A percentile compares a stretch with the other conserved stretches of the same genome.
Evolutionary conservation across 2,113 vertebrate genomes (phyloP).

Genomic region (Pachycephala philippinensis): DNA sequence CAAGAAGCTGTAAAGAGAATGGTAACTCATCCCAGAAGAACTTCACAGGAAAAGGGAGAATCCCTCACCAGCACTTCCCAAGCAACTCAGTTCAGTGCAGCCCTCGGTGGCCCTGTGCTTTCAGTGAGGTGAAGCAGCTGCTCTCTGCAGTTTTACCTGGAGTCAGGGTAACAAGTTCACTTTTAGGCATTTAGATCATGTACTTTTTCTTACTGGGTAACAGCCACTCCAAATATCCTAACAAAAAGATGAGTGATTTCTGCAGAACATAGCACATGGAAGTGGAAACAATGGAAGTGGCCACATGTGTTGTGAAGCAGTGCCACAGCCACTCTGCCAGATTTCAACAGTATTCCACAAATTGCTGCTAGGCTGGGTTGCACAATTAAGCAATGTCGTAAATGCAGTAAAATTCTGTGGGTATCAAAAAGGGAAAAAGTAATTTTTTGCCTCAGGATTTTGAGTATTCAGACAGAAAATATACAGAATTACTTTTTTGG

Average conservation of each 20-base stretch:
- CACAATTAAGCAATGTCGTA: neutral
- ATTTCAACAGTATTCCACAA: neutral
- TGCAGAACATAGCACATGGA: rapidly evolving
- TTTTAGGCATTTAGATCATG: neutral
- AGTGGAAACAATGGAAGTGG: neutral
- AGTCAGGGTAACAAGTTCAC: neutral
- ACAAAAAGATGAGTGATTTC: neutral
- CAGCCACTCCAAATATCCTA: neutral
- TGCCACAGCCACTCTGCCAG: neutral
- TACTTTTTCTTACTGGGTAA: neutral
- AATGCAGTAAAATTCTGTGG: neutral
- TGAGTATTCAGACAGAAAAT: neutral
- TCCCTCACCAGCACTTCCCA: neutral
- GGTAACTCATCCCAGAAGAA: neutral
- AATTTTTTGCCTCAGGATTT: neutral
- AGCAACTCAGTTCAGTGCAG: neutral
- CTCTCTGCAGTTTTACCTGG: neutral
- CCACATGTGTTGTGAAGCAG: neutral
- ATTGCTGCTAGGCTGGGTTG: neutral
- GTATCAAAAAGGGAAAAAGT: neutral
- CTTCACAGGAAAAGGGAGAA: neutral
- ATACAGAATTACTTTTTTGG: neutral
- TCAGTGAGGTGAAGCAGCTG: neutral
- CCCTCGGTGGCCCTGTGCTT: neutral
- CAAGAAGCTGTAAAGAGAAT: neutral